These are phyloP conservation scores for Penaeus vannamei DNA, from an alignment of 1,140 invertebrate species.

Conservation along the genomic window DNA sequence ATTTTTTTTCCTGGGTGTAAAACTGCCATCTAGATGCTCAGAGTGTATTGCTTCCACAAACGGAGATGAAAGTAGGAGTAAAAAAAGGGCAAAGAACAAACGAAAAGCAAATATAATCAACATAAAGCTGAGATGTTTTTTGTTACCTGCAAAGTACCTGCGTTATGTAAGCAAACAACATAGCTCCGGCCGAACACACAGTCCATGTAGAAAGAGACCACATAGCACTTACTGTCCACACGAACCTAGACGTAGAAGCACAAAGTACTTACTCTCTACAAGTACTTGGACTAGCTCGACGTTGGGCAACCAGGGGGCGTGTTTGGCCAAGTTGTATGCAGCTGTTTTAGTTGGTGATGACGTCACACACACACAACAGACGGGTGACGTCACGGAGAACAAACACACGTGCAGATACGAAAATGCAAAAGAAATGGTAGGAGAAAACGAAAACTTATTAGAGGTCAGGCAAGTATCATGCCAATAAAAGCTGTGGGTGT, in stretches of 20 bases:
- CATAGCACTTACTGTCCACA: too few relatives aligned
- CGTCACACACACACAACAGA: not conserved
- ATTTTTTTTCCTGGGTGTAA: too few relatives aligned
- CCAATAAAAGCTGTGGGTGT: not conserved
- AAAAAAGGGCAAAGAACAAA: not conserved
- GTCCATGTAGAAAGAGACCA: not conserved
- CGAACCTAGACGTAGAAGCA: not conserved
- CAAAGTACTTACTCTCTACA: conserved; percentile 34
- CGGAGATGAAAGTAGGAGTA: not conserved
- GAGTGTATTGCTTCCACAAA: too few relatives aligned
- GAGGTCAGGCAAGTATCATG: not conserved
- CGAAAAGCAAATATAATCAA: not conserved
- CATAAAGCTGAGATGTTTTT: not conserved
- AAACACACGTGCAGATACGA: not conserved
- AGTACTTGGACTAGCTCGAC: conserved; percentile 40
- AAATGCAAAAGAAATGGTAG: not conserved
- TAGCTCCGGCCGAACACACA: not conserved
- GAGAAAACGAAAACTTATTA: not conserved
- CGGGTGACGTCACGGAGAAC: not conserved
- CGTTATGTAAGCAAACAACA: too few relatives aligned
- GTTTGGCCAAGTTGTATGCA: conserved; percentile 29
- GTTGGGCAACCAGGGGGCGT: conserved; percentile 44
- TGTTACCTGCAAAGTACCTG: not conserved
- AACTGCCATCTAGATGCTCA: too few relatives aligned
- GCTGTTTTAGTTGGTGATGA: not conserved